Percentiles rank a stretch among this genome's conserved stretches.
phyloP scores from a whole-genome alignment of 2,888 invertebrate genomes.

The Apamea epomidion region DNA sequence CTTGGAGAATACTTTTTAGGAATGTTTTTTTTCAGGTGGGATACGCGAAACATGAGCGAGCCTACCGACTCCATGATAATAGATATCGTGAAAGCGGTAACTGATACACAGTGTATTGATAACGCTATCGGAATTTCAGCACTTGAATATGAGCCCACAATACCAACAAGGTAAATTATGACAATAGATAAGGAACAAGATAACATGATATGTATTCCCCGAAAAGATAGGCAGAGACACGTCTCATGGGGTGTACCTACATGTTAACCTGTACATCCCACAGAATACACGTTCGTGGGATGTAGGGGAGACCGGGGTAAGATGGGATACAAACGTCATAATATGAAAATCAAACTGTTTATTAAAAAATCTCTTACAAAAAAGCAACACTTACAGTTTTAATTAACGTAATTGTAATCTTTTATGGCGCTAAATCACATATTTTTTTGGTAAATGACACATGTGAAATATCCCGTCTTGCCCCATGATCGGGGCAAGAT shows the following conservation, averaged over 20 bases:
- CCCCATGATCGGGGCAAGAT: not conserved
- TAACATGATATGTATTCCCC: not conserved
- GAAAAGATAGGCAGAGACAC: not conserved
- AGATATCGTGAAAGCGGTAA: conserved; percentile 91
- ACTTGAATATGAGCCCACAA: conserved; percentile 94
- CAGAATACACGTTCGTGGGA: too few relatives aligned
- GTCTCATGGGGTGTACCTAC: too few relatives aligned
- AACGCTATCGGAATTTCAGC: conserved; percentile 92
- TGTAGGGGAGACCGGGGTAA: too few relatives aligned
- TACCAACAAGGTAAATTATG: conserved; percentile 91
- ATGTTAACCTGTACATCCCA: too few relatives aligned
- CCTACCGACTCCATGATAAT: conserved; percentile 93
- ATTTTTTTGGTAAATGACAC: too few relatives aligned
- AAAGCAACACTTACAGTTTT: too few relatives aligned
- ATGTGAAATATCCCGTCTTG: not conserved
- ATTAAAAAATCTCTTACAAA: too few relatives aligned
- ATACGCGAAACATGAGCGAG: conserved; percentile 92
- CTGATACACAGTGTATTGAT: conserved; percentile 90
- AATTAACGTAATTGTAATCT: too few relatives aligned
- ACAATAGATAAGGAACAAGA: not conserved
- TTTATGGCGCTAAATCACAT: too few relatives aligned
- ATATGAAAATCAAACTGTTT: too few relatives aligned
- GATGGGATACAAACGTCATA: too few relatives aligned
- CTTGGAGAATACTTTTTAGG: not conserved
- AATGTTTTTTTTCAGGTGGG: conserved; percentile 91